Base-by-base conservation (phyloP, 2,113 vertebrate genomes). In the Aepyceros melampus region DNA sequence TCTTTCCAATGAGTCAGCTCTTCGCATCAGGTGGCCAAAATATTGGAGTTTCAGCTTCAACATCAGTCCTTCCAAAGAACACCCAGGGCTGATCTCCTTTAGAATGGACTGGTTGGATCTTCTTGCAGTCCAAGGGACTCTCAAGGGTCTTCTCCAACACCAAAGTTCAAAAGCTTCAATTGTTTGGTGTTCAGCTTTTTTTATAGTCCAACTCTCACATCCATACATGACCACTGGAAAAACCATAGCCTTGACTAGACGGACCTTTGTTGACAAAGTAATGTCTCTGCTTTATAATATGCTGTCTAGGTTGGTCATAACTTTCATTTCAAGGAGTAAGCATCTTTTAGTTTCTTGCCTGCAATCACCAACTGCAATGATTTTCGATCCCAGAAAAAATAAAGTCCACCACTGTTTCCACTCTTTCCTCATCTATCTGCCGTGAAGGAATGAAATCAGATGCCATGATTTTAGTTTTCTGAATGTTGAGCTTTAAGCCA, bases 121-220 rank as follows among this genome's bases (percentile, higher is more conserved):
- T 19, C n/a, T 71, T 36, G 64, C n/a, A 71, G n/a, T 21, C 17
- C 64, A 71, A 71, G 64, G 17, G 64, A 71, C 9, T 36, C n/a
- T 21, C 64, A 6, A 36, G 64, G 36, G n/a, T 36, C 64, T 71
- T 71, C n/a, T 36, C n/a, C 9, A 21, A 36, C 64, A 71, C 64
- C 64, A 71, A n/a, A 71, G 17, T 21, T 36, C n/a, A 11, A 36
- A 71, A 36, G n/a, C n/a, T 11, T 21, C 9, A 36, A 36, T 36
- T 36, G 2, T 36, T 36, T 0, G 0, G 17, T 0, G 4, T 2
- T 71, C 9, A 71, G n/a, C n/a, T 21, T 71, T 71, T 4, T 71
- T 71, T 21, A 71, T 21, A 36, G 17, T 36, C n/a, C n/a, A 36
- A 36, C 17, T 71, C 17, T 36, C 64, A 71, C n/a, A 71, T 71